Evolutionary conservation across 2,888 invertebrate genomes (phyloP), one percentile per base, ranked within the genome.

Genomic region (Teinopalpus imperialis): DNA sequence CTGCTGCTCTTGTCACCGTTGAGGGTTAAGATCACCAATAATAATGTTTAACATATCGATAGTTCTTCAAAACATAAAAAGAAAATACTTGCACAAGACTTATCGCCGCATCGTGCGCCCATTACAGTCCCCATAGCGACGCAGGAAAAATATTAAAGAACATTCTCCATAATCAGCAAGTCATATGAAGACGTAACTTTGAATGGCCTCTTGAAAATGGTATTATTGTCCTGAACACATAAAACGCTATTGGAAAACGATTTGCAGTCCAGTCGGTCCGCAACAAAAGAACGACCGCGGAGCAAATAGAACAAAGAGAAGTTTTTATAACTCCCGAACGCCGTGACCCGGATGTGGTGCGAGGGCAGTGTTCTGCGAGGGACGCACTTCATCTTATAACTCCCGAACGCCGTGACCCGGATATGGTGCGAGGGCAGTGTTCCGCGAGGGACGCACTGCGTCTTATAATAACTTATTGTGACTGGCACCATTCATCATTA

Each of bases 241-340:
- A 76, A 72, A 80, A 75, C 74, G 71, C 66, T 83, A 83, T 83
- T 63, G 81, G 82, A 81, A 83, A 83, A 82, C 85, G 77, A 83
- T 85, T 82, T 72, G 63, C 61, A 63, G 66, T 69, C 74, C 72
- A 71, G 74, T 72, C 71, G 69, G 54, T 53, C 60, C 60, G 64
- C 59, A 55, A 16, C 37, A 24, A 36, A 35, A 16, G 57, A 57
- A 62, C 64, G 62, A 61, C 58, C 52, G 61, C 53, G 53, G 59
- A 57, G 50, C 56, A 65, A 59, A 68, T 77, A 74, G 81, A 79
- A 83, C 81, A 82, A 81, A 79, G 74, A 74, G 75, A 78, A 80
- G 58, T 80, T 82, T 81, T 76, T 81, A 75, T 76, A 75, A 68
- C 75, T 63, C 64, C 61, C 66, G 61, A 71, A 67, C 62, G 71